Conservation (phyloP, 92 coral and sea anemone species). For the Virgularia gustaviana region DNA sequence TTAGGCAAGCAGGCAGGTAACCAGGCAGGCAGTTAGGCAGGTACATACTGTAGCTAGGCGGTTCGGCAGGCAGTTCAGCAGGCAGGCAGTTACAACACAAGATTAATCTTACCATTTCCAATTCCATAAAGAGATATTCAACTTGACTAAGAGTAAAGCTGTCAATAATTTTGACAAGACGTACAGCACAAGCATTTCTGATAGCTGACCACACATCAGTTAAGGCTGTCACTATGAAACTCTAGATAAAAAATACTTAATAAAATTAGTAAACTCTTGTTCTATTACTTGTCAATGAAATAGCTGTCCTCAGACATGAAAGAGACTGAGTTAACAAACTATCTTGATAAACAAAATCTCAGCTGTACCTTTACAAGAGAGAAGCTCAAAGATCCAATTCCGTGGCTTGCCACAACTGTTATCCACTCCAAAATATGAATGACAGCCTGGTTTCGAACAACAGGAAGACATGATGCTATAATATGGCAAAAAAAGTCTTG, state of each 20-base stretch:
- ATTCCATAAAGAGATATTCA: conserved; percentile 64
- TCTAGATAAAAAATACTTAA: conserved; percentile 41
- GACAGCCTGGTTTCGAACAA: conserved; percentile 85
- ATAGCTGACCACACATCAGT: conserved; percentile 99
- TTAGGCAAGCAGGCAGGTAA: no score
- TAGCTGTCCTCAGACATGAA: no score
- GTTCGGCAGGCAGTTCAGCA: neutral
- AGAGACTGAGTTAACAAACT: neutral
- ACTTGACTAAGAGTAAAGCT: conserved; percentile 67
- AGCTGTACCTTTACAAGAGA: conserved; percentile 72
- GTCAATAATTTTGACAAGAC: conserved; percentile 67
- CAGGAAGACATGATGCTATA: conserved; percentile 83
- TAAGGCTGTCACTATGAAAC: conserved; percentile 73
- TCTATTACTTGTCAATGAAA: no score
- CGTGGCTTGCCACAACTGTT: conserved; percentile 59
- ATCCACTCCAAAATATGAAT: conserved; percentile 93
- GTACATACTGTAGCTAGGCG: neutral
- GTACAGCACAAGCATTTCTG: conserved; percentile 83
- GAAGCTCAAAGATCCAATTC: conserved; percentile 61
- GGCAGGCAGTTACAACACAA: neutral
- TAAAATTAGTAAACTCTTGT: no score
- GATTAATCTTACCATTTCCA: conserved; percentile 60
- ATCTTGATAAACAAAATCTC: neutral
- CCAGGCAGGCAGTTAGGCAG: no score
- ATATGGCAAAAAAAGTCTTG: neutral